Conservation (phyloP, 2,797 vertebrate species). For the Catostomus latipinnis region DNA sequence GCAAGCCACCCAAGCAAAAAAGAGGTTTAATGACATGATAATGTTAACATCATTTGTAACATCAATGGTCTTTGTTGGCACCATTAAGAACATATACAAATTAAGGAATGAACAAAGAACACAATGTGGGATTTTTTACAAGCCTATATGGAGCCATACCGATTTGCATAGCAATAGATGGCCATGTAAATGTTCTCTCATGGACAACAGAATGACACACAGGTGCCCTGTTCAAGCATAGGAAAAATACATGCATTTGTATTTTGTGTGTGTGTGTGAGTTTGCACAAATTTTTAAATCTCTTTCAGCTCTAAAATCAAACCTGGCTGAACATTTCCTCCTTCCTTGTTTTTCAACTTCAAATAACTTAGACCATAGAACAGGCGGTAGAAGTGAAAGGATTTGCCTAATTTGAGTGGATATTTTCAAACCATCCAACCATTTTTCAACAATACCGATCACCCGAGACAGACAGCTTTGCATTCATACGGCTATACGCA, state of each 20-base stretch:
- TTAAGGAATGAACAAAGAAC: conserved; percentile 52
- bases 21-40: conserved; percentile 14
- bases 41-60: conserved; percentile 42
- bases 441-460: conserved; percentile 77
- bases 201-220: conserved; percentile 61
- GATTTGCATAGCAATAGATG: conserved; percentile 82
- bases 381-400: conserved; percentile 56
- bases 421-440: conserved; percentile 73
- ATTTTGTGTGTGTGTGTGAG: background rate
- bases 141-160: conserved; percentile 65
- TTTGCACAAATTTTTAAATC: conserved; percentile 21
- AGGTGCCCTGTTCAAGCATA: conserved; percentile 67
- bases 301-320: conserved; percentile 27
- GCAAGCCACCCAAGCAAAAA: conserved; percentile 31
- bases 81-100: conserved; percentile 73
- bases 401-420: conserved; percentile 78
- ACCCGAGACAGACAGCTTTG: conserved; percentile 72
- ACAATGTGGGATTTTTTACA: conserved; percentile 61
- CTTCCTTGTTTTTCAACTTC: conserved; percentile 14
- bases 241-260: conserved; percentile 46
- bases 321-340: background rate
- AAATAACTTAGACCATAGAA: conserved; percentile 45
- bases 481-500: conserved; percentile 56
- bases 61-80: conserved; percentile 54
- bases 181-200: conserved; percentile 77